These are phyloP conservation scores for Stigmatopora argus DNA, from an alignment of 2,113 vertebrate species.

Conservation along the genomic window DNA sequence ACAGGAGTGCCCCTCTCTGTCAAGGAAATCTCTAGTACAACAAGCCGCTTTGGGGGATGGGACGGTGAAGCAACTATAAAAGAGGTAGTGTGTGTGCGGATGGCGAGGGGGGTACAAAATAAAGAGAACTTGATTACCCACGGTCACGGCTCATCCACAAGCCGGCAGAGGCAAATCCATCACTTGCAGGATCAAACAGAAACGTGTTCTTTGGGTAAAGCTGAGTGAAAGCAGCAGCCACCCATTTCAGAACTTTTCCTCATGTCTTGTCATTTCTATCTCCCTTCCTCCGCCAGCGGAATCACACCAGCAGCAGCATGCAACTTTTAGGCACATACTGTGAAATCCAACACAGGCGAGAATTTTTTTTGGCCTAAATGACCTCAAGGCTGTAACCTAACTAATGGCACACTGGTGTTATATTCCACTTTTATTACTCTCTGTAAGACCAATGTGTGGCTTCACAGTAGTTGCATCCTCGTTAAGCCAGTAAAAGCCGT, in stretches of 20 bases:
- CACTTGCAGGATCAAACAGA: constrained; percentile 66
- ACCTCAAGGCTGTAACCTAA: constrained; percentile 53
- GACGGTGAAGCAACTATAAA: constrained; percentile 29
- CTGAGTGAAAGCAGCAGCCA: constrained; percentile 56
- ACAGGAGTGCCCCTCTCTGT: constrained; percentile 61
- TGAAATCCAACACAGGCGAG: constrained; percentile 64
- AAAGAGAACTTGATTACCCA: constrained; percentile 63
- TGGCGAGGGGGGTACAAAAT: background rate
- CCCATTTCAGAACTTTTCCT: constrained; percentile 39
- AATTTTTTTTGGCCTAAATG: constrained; percentile 56
- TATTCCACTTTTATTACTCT: constrained; percentile 56
- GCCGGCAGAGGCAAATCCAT: constrained; percentile 59
- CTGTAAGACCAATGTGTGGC: constrained; percentile 26
- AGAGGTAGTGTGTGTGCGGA: background rate
- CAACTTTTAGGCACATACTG: constrained; percentile 64
- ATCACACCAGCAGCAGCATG: constrained; percentile 51
- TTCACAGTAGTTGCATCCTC: constrained; percentile 42
- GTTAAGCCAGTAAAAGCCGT: constrained; percentile 33
- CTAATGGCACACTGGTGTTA: constrained; percentile 53
- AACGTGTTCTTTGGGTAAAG: constrained; percentile 54
- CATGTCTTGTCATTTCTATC: constrained; percentile 24
- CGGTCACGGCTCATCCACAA: constrained; percentile 65
- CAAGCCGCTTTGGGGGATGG: constrained; percentile 50
- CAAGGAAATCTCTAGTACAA: constrained; percentile 60
- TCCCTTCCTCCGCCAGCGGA: constrained; percentile 31